Percentiles rank a stretch among this genome's conserved stretches.
phyloP scores from a whole-genome alignment of 2,797 vertebrate genomes.

The Morus bassanus region DNA sequence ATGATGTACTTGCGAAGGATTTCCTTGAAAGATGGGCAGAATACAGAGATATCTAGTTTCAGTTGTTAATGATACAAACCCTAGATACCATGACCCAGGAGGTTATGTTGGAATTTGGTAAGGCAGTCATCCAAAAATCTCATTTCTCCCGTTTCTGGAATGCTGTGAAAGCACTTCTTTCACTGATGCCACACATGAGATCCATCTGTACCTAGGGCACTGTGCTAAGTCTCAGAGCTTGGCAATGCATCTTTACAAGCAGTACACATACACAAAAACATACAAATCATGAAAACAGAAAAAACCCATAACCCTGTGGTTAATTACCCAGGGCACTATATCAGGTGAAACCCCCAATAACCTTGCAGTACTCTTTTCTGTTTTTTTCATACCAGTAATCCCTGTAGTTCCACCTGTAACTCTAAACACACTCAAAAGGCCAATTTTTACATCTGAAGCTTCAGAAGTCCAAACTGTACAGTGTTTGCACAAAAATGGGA shows the following conservation, averaged over 20 bases:
- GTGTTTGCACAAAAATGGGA: neutral
- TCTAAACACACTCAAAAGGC: neutral
- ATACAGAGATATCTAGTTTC: neutral
- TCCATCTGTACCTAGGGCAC: neutral
- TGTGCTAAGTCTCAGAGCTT: neutral
- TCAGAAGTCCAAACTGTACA: neutral
- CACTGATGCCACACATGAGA: neutral
- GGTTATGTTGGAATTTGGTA: fast-evolving
- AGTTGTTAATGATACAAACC: neutral
- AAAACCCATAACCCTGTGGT: neutral
- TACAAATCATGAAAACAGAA: neutral
- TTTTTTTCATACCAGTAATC: neutral
- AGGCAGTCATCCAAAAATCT: neutral
- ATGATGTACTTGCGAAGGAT: neutral
- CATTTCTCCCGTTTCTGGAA: neutral
- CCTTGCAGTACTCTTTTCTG: neutral
- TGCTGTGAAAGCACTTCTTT: neutral
- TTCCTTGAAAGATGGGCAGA: neutral
- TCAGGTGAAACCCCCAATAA: neutral
- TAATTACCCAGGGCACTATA: neutral
- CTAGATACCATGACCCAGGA: neutral
- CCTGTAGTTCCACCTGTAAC: neutral
- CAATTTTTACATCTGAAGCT: neutral
- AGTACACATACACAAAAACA: neutral
- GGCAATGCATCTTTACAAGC: neutral